Evolutionary conservation across 2,888 invertebrate species (phyloP).

Genomic region (Lasius platythorax): DNA sequence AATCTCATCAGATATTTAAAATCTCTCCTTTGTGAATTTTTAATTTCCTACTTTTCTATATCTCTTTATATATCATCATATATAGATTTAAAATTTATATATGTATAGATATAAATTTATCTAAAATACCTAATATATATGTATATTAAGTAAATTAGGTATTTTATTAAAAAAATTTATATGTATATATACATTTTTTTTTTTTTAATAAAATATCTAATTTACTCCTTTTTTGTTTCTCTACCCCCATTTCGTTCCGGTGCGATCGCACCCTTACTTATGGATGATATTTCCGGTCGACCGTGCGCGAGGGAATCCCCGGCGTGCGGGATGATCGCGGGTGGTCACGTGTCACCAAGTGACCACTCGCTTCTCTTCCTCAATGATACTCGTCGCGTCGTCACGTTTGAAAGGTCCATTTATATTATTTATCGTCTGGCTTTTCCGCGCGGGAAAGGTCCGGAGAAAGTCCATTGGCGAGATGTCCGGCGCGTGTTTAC

Average conservation of each 20-base stretch:
- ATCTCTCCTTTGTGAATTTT: not conserved
- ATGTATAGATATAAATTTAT: too few species aligned
- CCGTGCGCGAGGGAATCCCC: constrained; percentile 55
- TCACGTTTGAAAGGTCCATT: constrained; percentile 66
- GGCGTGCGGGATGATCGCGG: constrained; percentile 52
- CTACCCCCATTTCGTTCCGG: not conserved
- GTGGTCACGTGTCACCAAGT: constrained; percentile 71
- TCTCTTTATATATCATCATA: not conserved
- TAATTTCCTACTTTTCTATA: not conserved
- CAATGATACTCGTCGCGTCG: constrained; percentile 59
- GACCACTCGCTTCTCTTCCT: constrained; percentile 59
- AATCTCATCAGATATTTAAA: not conserved
- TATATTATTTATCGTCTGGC: constrained; percentile 67
- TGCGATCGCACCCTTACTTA: not conserved
- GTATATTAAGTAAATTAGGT: too few species aligned
- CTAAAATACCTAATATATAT: not conserved
- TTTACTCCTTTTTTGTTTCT: not conserved
- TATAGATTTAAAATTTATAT: too few species aligned
- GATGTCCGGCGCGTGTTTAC: constrained; percentile 48
- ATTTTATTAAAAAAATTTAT: too few species aligned
- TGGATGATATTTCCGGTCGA: constrained; percentile 21
- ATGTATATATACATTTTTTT: not conserved
- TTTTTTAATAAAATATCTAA: not conserved
- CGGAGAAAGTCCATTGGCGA: constrained; percentile 34
- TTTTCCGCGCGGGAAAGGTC: constrained; percentile 46